Evolutionary conservation across 2,888 invertebrate species (phyloP).

Genomic region (Thera obeliscata): DNA sequence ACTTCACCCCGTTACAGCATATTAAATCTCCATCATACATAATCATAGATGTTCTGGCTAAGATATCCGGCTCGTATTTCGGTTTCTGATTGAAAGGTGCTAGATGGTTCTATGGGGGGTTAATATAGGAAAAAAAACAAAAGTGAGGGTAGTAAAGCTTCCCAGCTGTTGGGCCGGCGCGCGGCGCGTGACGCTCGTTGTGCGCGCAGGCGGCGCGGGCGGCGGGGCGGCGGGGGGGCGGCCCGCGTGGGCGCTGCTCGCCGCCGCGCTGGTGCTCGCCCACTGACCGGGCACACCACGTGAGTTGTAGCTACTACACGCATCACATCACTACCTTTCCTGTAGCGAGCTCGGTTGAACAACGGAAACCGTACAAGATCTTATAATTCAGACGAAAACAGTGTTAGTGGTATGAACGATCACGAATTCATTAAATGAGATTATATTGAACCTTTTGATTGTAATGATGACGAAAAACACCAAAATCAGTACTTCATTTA

Average conservation of each 20-base stretch:
- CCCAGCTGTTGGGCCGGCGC: constrained; percentile 28
- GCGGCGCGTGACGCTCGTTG: constrained; percentile 44
- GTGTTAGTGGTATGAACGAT: no score
- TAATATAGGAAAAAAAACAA: no score
- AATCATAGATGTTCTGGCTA: no score
- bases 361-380: not conserved
- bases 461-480: no score
- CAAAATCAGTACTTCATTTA: no score
- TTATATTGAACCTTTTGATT: no score
- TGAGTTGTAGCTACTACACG: constrained; percentile 58
- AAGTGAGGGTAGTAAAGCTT: constrained; percentile 15
- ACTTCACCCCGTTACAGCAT: not conserved
- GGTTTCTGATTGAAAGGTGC: no score
- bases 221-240: constrained; percentile 72
- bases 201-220: constrained; percentile 58
- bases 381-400: no score
- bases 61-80: no score
- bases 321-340: constrained; percentile 18
- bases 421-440: no score
- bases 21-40: not conserved
- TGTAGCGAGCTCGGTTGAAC: constrained; percentile 26
- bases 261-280: constrained; percentile 71
- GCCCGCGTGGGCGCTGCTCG: constrained; percentile 61
- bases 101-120: no score
- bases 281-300: constrained; percentile 80